Conservation (phyloP, 2,888 invertebrate genomes). For the Phyllotreta cruciferae region DNA sequence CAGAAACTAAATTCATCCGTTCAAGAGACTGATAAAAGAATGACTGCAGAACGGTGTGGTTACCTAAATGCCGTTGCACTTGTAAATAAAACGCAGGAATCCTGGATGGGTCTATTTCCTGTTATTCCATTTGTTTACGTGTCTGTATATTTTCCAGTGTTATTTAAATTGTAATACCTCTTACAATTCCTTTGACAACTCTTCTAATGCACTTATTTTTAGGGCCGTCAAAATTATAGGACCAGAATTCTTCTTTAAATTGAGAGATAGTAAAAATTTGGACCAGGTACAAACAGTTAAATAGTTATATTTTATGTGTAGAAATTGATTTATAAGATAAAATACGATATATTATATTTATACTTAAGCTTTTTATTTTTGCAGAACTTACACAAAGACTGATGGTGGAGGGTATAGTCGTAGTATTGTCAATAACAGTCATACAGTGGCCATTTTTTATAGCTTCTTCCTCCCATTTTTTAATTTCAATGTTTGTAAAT, state of each 20-base stretch:
- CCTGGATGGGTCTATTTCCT: slow-evolving; percentile 76
- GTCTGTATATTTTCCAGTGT: slow-evolving; percentile 66
- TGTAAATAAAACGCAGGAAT: slow-evolving; percentile 67
- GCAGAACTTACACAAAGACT: slow-evolving; percentile 22
- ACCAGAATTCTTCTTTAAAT: slow-evolving; percentile 57
- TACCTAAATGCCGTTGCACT: slow-evolving; percentile 66
- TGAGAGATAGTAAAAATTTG: slow-evolving; percentile 58
- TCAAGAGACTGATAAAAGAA: slow-evolving; percentile 61
- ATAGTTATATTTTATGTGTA: slow-evolving; percentile 1
- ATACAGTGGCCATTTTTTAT: neutral
- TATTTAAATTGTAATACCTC: slow-evolving; percentile 59
- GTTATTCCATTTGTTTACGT: slow-evolving; percentile 67
- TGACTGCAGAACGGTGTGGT: slow-evolving; percentile 67
- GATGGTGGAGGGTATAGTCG: slow-evolving; percentile 25
- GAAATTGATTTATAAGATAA: neutral
- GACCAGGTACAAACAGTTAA: slow-evolving; percentile 50
- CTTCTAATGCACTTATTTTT: slow-evolving; percentile 45
- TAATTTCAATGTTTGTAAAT: too few species aligned
- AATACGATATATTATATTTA: neutral
- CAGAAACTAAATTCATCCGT: slow-evolving; percentile 58
- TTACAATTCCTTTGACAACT: slow-evolving; percentile 28
- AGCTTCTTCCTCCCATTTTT: neutral
- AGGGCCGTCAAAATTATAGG: slow-evolving; percentile 58
- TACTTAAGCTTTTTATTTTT: slow-evolving; percentile 6
- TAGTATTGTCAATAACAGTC: neutral